Conservation (phyloP, 2,113 vertebrate species). For the Nesoenas mayeri region DNA sequence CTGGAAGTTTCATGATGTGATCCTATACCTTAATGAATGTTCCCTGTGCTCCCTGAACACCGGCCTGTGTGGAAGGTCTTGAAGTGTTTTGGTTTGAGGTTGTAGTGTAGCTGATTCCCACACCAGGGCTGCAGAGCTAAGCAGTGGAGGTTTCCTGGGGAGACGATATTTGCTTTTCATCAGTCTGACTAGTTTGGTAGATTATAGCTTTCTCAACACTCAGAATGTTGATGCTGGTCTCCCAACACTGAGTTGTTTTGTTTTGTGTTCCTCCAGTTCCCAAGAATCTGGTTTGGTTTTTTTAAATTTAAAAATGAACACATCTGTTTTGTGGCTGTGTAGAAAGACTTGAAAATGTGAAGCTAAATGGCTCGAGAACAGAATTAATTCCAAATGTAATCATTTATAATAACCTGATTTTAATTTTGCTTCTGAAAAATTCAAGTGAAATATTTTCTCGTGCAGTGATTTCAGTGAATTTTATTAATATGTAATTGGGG, state of each 20-base stretch:
- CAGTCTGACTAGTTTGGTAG: not conserved
- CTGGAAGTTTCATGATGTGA: not conserved
- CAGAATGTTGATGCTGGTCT: not conserved
- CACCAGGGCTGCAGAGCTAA: not conserved
- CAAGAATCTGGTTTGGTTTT: not conserved
- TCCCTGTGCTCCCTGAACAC: not conserved
- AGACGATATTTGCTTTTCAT: not conserved
- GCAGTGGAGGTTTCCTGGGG: not conserved
- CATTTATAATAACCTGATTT: not conserved
- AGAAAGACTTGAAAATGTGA: not conserved
- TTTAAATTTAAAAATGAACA: not conserved
- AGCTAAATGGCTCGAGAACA: not conserved
- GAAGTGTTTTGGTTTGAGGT: not conserved
- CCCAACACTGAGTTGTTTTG: not conserved
- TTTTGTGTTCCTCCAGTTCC: not conserved
- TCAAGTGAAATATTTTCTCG: not conserved
- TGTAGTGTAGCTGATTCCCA: not conserved
- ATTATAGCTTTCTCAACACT: not conserved
- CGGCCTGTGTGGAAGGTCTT: not conserved
- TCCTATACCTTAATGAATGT: rapidly evolving
- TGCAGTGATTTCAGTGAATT: not conserved
- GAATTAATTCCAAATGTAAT: not conserved
- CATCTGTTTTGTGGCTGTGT: not conserved
- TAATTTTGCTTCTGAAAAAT: not conserved
- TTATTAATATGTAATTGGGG: not conserved